Evolutionary conservation across 2,888 invertebrate genomes (phyloP).

Genomic region (Eupelmus urozonus): DNA sequence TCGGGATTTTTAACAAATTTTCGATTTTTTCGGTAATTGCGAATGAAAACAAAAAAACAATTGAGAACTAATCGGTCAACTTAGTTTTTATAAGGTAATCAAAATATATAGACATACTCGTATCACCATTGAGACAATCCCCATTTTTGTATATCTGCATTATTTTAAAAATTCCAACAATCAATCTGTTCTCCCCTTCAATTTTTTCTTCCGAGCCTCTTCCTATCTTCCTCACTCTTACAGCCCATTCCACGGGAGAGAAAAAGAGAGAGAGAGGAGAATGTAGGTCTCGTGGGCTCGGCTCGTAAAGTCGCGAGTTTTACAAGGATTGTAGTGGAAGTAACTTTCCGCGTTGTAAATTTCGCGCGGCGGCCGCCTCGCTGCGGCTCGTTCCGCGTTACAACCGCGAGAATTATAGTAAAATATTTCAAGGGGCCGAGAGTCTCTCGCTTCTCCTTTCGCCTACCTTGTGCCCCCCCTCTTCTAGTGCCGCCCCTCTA

Average conservation of each 20-base stretch:
- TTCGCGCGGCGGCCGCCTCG: conserved; percentile 57
- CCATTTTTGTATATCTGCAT: too few species aligned
- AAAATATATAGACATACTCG: too few species aligned
- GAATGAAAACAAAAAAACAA: too few species aligned
- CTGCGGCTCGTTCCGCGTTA: conserved; percentile 54
- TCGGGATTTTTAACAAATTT: too few species aligned
- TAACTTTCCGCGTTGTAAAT: conserved; percentile 65
- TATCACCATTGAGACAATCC: too few species aligned
- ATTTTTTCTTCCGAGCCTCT: not conserved
- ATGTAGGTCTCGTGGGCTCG: conserved; percentile 63
- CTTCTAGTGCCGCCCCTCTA: too few species aligned
- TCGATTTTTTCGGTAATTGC: too few species aligned
- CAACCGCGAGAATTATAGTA: conserved; percentile 60
- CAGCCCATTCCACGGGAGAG: not conserved
- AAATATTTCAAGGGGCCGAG: conserved; percentile 49
- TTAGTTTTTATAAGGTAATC: too few species aligned
- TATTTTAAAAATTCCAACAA: not conserved
- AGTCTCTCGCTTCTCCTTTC: not conserved
- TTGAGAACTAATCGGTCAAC: too few species aligned
- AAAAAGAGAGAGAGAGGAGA: conserved; percentile 10
- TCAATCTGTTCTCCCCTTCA: not conserved
- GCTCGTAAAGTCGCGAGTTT: conserved; percentile 65
- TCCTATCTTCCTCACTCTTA: not conserved
- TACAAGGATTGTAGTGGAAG: conserved; percentile 60
- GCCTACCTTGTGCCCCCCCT: not conserved